Evolutionary conservation across 1,140 invertebrate genomes (phyloP).

Genomic region (Dinothrombium tinctorium): DNA sequence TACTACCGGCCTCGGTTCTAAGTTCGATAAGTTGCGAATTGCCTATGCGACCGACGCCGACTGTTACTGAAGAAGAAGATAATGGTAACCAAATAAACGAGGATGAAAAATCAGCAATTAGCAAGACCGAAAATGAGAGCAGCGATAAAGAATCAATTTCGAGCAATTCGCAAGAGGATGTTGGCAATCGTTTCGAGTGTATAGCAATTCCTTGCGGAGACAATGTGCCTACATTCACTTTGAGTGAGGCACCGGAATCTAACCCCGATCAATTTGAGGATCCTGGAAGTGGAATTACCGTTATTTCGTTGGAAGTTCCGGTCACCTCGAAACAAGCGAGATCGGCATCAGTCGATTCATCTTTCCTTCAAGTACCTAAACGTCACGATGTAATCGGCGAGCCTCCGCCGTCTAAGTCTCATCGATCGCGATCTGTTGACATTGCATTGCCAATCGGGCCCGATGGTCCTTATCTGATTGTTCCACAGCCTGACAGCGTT

Average conservation of each 20-base stretch:
- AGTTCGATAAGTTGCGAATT: too few species aligned
- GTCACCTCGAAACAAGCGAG: conserved; percentile 9
- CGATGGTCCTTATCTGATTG: conserved; percentile 12
- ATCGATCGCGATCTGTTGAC: conserved; percentile 57
- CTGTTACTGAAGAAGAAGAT: too few species aligned
- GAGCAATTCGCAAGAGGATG: too few species aligned
- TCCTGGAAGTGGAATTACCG: conserved; percentile 19
- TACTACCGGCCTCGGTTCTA: too few species aligned
- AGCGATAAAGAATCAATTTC: too few species aligned
- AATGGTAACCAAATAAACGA: too few species aligned
- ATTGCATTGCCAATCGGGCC: conserved; percentile 58
- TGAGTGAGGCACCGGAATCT: background rate
- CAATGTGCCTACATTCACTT: background rate
- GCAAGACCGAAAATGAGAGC: too few species aligned
- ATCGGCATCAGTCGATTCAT: conserved; percentile 14
- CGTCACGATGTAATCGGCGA: conserved; percentile 10
- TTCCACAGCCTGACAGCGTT: too few species aligned
- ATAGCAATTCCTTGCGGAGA: too few species aligned
- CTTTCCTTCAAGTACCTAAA: conserved; percentile 32
- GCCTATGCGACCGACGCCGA: too few species aligned
- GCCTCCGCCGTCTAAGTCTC: conserved; percentile 23
- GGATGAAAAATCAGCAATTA: too few species aligned
- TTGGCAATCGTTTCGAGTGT: too few species aligned
- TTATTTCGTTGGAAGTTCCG: conserved; percentile 15
- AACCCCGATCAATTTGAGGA: conserved; percentile 11